Conservation (phyloP, 1,140 invertebrate genomes). For the Conopomorpha cramerella region DNA sequence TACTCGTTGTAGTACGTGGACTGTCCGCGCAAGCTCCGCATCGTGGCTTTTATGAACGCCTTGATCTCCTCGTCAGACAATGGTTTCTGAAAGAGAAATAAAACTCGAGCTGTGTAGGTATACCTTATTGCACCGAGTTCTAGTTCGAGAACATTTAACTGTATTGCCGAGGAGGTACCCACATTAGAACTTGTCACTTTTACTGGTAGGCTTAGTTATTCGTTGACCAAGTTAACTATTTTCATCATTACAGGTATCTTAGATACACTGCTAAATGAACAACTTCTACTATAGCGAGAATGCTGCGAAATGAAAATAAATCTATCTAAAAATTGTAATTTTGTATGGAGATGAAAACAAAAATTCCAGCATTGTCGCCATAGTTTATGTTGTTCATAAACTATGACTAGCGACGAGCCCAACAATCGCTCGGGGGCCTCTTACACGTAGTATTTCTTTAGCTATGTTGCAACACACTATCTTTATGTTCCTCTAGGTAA, state of each 20-base stretch:
- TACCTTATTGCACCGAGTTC: too few relatives aligned
- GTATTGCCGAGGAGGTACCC: background rate
- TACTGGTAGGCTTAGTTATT: background rate
- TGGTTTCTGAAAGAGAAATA: slow-evolving; percentile 16
- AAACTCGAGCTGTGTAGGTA: background rate
- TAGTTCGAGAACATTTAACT: background rate
- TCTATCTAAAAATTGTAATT: slow-evolving; percentile 4
- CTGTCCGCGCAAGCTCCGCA: slow-evolving; percentile 35
- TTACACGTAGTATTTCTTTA: background rate
- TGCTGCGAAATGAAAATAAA: too few relatives aligned
- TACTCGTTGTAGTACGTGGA: slow-evolving; percentile 42
- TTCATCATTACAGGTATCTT: background rate
- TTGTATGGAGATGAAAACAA: background rate
- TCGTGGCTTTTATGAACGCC: slow-evolving; percentile 32
- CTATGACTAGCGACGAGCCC: too few relatives aligned
- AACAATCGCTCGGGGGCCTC: too few relatives aligned
- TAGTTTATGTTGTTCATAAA: background rate
- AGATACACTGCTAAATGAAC: background rate
- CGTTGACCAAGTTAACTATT: background rate
- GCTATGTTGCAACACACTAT: background rate
- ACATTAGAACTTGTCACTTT: background rate
- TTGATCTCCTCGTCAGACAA: slow-evolving; percentile 40
- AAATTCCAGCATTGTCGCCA: too few relatives aligned
- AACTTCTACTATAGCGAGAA: too few relatives aligned
- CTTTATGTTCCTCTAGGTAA: background rate